Base-by-base conservation (phyloP, 2,888 invertebrate species). In the Meiosimyza decipiens region DNA sequence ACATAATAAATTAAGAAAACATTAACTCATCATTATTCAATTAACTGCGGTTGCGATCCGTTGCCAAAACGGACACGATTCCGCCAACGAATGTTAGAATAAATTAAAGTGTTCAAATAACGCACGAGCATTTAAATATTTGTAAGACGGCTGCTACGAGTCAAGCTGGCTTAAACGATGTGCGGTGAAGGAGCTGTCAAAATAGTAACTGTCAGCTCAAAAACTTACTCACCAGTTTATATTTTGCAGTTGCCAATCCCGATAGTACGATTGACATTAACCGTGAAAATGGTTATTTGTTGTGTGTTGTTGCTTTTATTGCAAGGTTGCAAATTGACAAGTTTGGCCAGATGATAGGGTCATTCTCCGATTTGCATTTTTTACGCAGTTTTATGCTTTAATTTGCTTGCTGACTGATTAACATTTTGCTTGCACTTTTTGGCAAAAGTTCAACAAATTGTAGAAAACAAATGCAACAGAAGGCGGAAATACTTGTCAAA, bases 281-380 rank as follows among this genome's bases (percentile, higher is more conserved):
- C 68, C 59, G 59, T 68, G 68, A 68, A 68, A 68, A 68, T 57
- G 28, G 57, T 22, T 49, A 59, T 59, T 51, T 62, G 22, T 57
- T 71, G 66, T 54, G 13, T 70, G 64, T 73, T 75, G 69, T 49
- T 66, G 15, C 68, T 71, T 69, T 72, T 71, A 63, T 65, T 71
- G 52, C 49, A 69, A 64, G 72, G 71, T 60, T 11, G 59, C 28
- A 63, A 63, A 77, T 73, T 77, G 78, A 78, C 78, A 77, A 73
- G 76, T 78, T 75, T 75, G 76, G 76, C 28, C 77, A 72, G 40
- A 65, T 63, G 64, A 72, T 77, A 78, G 78, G 78, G 77, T 78
- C 68, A 70, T 73, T 40, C 12, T 49, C 9, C 28, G 49, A 72
- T 63, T 67, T 66, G 63, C 66, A 75, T 74, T 75, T 72, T 73